Conservation (phyloP, 2,797 vertebrate genomes). For the Sciaenops ocellatus region DNA sequence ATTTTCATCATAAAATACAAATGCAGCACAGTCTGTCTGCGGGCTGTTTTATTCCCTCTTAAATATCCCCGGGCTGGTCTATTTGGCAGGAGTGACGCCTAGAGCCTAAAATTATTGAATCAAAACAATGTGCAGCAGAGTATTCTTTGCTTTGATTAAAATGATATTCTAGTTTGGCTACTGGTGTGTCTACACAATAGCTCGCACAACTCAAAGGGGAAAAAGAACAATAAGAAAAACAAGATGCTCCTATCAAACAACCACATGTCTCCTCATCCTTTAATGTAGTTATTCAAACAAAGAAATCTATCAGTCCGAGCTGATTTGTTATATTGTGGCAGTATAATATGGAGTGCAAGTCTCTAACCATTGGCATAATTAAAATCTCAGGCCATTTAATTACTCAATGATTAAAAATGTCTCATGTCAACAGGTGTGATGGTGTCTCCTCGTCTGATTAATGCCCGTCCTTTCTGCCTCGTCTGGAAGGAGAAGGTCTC, state of each 20-base stretch:
- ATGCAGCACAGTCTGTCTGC: slow-evolving; percentile 43
- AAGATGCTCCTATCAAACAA: not conserved
- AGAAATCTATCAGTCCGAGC: not conserved
- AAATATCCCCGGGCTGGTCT: slow-evolving; percentile 48
- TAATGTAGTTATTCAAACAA: slow-evolving; percentile 8
- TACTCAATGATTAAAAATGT: slow-evolving; percentile 44
- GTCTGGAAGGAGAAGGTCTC: slow-evolving; percentile 46
- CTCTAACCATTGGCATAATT: slow-evolving; percentile 44
- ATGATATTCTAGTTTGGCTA: slow-evolving; percentile 26
- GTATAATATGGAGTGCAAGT: slow-evolving; percentile 12
- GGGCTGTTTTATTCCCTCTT: slow-evolving; percentile 42
- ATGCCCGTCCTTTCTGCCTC: slow-evolving; percentile 24
- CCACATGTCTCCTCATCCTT: not conserved
- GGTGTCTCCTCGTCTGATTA: slow-evolving; percentile 1
- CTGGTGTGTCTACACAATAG: slow-evolving; percentile 1
- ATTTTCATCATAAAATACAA: slow-evolving; percentile 64
- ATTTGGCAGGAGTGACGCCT: slow-evolving; percentile 38
- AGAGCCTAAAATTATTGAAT: slow-evolving; percentile 44
- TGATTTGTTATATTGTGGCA: slow-evolving; percentile 20
- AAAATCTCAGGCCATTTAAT: slow-evolving; percentile 51
- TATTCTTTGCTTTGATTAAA: slow-evolving; percentile 30
- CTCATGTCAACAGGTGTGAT: slow-evolving; percentile 63
- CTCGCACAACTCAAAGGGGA: not conserved
- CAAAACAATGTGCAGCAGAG: slow-evolving; percentile 31
- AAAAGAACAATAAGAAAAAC: slow-evolving; percentile 6